These are phyloP conservation scores for Leucozona laternaria DNA, from an alignment of 2,888 invertebrate genomes.

Conservation along the genomic window DNA sequence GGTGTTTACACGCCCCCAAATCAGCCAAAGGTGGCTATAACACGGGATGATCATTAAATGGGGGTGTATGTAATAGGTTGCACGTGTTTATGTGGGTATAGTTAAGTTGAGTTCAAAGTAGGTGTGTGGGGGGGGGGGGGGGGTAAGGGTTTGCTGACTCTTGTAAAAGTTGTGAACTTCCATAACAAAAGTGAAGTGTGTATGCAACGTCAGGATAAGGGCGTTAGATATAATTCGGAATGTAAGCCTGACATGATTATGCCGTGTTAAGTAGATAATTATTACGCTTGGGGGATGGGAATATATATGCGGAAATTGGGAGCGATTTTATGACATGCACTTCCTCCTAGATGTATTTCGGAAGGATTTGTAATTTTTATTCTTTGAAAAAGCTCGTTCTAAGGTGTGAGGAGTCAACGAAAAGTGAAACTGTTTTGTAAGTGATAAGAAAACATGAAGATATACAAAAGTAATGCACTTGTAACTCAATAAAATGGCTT, in stretches of 20 bases:
- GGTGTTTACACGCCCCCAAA: slow-evolving; percentile 47
- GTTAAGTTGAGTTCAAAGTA: not conserved
- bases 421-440: not conserved
- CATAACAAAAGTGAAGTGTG: slow-evolving; percentile 43
- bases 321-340: slow-evolving; percentile 49
- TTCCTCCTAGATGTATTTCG: not conserved
- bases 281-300: slow-evolving; percentile 7
- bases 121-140: not conserved
- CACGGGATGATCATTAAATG: slow-evolving; percentile 61
- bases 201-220: slow-evolving; percentile 62
- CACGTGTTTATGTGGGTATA: slow-evolving; percentile 52
- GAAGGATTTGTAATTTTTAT: slow-evolving; percentile 7
- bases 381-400: not conserved
- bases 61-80: slow-evolving; percentile 57
- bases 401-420: not conserved
- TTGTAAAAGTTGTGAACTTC: slow-evolving; percentile 45
- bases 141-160: slow-evolving; percentile 14
- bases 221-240: slow-evolving; percentile 61
- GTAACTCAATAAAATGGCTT: too few species aligned
- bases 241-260: slow-evolving; percentile 70
- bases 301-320: slow-evolving; percentile 15
- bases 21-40: slow-evolving; percentile 39
- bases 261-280: slow-evolving; percentile 71
- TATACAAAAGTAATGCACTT: not conserved
- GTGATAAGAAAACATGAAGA: not conserved